Evolutionary conservation across 2,113 vertebrate species (phyloP).

Genomic region (Macroglossus sobrinus): DNA sequence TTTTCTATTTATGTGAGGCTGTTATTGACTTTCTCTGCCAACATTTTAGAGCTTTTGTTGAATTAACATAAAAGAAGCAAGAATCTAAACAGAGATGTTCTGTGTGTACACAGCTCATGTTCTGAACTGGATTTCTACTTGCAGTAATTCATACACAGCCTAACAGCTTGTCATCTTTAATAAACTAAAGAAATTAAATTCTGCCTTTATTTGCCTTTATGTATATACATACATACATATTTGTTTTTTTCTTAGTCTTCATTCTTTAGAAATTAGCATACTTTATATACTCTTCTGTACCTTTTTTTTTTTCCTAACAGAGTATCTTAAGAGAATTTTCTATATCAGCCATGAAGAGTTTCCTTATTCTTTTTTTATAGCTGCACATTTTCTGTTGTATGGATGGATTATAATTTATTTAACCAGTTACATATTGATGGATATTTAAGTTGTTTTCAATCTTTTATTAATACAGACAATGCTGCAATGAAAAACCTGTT

Average conservation of each 20-base stretch:
- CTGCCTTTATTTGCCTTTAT: background rate
- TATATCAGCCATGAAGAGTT: background rate
- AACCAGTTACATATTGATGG: background rate
- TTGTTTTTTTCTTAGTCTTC: background rate
- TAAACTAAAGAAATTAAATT: constrained; percentile 77
- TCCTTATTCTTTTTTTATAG: background rate
- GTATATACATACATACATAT: background rate
- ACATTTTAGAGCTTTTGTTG: background rate
- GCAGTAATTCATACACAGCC: background rate
- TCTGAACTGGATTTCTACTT: constrained; percentile 33
- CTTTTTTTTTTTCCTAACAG: background rate
- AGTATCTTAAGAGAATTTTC: background rate
- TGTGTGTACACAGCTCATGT: background rate
- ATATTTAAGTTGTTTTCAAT: background rate
- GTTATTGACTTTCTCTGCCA: constrained; percentile 22
- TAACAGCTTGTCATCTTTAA: constrained; percentile 72
- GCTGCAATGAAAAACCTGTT: background rate
- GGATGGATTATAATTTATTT: background rate
- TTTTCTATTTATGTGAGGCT: constrained; percentile 60
- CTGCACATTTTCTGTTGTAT: background rate
- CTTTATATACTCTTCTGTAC: background rate
- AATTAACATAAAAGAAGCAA: background rate
- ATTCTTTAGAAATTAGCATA: background rate
- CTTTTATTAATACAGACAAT: background rate
- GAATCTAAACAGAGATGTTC: background rate